Evolutionary conservation across 2,888 invertebrate species (phyloP).

Genomic region (Plutella xylostella): DNA sequence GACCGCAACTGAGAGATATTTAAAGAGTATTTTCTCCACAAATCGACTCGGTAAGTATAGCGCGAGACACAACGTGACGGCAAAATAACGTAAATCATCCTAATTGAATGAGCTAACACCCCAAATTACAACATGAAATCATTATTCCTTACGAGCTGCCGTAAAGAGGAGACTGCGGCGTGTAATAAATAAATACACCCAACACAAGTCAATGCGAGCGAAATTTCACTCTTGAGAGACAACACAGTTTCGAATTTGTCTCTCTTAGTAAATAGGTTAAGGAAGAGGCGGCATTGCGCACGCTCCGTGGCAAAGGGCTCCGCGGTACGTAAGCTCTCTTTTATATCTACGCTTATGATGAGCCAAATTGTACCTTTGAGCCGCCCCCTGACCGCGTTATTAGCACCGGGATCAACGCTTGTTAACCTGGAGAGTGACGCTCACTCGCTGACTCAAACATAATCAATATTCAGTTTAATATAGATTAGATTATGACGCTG

Average conservation of each 20-base stretch:
- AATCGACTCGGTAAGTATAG: too few relatives aligned
- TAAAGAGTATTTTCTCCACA: too few relatives aligned
- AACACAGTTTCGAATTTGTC: constrained; percentile 26
- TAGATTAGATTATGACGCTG: constrained; percentile 1
- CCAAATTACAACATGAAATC: constrained; percentile 17
- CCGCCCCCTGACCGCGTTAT: neutral
- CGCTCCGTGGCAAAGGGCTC: constrained; percentile 30
- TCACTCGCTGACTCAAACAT: neutral
- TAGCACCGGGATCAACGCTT: neutral
- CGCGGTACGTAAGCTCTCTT: neutral
- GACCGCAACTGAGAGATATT: too few relatives aligned
- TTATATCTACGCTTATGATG: constrained; percentile 25
- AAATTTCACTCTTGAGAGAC: constrained; percentile 23
- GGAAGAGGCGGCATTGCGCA: constrained; percentile 32
- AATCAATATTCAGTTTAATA: neutral
- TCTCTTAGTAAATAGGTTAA: constrained; percentile 36
- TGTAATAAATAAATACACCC: constrained; percentile 26
- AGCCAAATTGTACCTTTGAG: neutral
- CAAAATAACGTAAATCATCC: too few relatives aligned
- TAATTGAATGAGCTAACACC: constrained; percentile 23
- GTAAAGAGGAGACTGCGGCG: constrained; percentile 22
- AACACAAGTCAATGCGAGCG: constrained; percentile 25
- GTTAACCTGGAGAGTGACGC: neutral
- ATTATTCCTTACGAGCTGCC: constrained; percentile 23
- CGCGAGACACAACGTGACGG: too few relatives aligned